A percentile compares a stretch with the other conserved stretches of the same genome.
Conservation (phyloP, 2,888 invertebrate genomes). For the Hecatera dysodea region DNA sequence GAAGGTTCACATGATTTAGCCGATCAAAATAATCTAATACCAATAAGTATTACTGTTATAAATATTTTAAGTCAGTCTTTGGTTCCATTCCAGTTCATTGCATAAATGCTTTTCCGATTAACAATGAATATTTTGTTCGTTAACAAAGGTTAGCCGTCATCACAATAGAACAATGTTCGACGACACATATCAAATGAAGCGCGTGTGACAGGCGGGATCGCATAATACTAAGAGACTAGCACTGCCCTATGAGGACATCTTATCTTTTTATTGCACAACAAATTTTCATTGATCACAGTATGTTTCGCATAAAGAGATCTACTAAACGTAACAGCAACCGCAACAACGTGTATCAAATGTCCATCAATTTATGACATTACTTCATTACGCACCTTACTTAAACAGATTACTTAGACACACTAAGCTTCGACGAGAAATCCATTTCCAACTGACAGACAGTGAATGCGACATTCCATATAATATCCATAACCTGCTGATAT, state of each 20-base stretch:
- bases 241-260: conserved; percentile 72
- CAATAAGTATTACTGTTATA: conserved; percentile 84
- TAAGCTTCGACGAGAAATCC: conserved; percentile 51
- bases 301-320: conserved; percentile 82
- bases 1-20: conserved; percentile 69
- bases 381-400: conserved; percentile 59
- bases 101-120: conserved; percentile 78
- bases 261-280: conserved; percentile 83
- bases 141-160: conserved; percentile 63
- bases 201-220: conserved; percentile 57
- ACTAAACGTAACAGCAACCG: conserved; percentile 68
- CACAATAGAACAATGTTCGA: conserved; percentile 58
- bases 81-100: conserved; percentile 86
- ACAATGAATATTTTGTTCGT: conserved; percentile 77
- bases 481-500: conserved; percentile 52
- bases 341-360: conserved; percentile 66
- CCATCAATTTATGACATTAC: conserved; percentile 53
- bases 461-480: conserved; percentile 49
- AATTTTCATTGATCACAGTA: conserved; percentile 84
- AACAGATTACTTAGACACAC: conserved; percentile 58
- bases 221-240: conserved; percentile 78
- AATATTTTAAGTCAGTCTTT: conserved; percentile 87
- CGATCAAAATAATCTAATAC: conserved; percentile 81
- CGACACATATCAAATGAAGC: conserved; percentile 79
- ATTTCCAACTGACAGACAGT: conserved; percentile 51